Base-by-base conservation (phyloP, 2,797 vertebrate species). In the Jordanella pulchra region DNA sequence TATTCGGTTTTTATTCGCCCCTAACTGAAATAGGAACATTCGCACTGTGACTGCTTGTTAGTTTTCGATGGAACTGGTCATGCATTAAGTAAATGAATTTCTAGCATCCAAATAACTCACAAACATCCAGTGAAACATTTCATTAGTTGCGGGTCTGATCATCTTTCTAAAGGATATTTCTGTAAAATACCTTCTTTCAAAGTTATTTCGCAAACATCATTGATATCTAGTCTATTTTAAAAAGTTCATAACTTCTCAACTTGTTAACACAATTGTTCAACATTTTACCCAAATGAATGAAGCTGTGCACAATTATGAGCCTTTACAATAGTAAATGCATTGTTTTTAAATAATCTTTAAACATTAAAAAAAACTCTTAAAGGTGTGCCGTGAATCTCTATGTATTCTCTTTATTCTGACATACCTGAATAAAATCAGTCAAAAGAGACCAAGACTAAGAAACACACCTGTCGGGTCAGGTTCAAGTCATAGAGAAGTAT, bases 1-100 rank as follows among this genome's bases (percentile, higher is more conserved):
- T 76, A 68, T 78, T 79, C 74, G 15, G 27, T 69, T 64, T 73
- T 47, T 75, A 53, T 72, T 73, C 73, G 58, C 39, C 69, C 66
- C 65, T 73, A 65, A 73, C 45, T 74, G 15, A 67, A 76, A 77
- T 23, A 25, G 35, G 44, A 68, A 12, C 69, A 54, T 5, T 2
- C 54, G 65, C 44, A 4, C 27, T 71, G 45, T 50, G 21, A 67
- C 65, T 44, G 55, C 51, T 70, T 66, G 30, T 77, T 64, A 45
- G 60, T 15, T 17, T 11, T n/a, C 71, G 39, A 71, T 50, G 66
- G 35, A n/a, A 44, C 45, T 9, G 50, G 30, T 25, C 44, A 63
- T 68, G 42, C 63, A 17, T 18, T 60, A 23, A 60, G 56, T 21
- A 21, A 7, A 14, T 30, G 28, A 18, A 23, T 60, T 32, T 17